Evolutionary conservation across 2,797 vertebrate genomes (phyloP).

Genomic region (Odontamblyopus rebecca): DNA sequence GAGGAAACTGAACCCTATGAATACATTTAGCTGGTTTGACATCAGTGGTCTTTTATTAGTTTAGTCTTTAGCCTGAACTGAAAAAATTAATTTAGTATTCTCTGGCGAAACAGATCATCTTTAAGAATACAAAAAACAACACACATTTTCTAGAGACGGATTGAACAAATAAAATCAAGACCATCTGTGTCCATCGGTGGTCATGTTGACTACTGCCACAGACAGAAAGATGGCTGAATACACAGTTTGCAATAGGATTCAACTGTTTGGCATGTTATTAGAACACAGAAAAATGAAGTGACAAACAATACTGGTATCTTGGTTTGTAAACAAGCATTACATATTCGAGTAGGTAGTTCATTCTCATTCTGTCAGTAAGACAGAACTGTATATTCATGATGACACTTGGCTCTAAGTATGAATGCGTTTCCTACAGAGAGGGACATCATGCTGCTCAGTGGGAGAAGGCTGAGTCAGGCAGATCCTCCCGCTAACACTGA

Average conservation of each 20-base stretch:
- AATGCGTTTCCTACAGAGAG: conserved; percentile 1
- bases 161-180: background rate
- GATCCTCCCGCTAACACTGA: conserved; percentile 31
- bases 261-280: background rate
- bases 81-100: too few species aligned
- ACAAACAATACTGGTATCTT: background rate
- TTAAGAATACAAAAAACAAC: background rate
- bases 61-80: too few species aligned
- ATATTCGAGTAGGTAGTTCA: background rate
- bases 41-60: background rate
- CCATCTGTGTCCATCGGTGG: background rate
- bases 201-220: background rate
- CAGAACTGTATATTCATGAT: background rate
- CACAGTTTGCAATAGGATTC: background rate
- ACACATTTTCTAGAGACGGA: background rate
- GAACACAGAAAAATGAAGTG: background rate
- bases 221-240: background rate
- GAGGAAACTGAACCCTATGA: background rate
- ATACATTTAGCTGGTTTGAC: background rate
- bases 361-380: background rate
- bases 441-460: conserved; percentile 24
- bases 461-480: conserved; percentile 30
- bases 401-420: background rate
- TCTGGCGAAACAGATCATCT: too few species aligned
- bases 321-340: background rate